Conservation (phyloP, 2,113 vertebrate genomes). For the Trachemys scripta region DNA sequence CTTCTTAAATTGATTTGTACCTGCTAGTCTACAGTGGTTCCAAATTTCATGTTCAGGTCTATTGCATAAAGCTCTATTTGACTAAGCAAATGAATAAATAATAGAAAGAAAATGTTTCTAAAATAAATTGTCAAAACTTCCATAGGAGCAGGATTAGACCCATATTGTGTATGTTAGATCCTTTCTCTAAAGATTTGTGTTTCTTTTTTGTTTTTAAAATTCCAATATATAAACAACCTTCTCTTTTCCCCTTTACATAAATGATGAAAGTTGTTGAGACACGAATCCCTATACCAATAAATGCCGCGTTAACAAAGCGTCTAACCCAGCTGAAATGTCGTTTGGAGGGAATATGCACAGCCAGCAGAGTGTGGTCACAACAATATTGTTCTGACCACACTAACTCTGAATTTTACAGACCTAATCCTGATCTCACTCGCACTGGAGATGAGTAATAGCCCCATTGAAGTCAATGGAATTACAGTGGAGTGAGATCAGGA, state of each 20-base stretch:
- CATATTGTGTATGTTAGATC: background rate
- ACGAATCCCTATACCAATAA: background rate
- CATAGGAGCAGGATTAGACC: background rate
- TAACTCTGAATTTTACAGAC: background rate
- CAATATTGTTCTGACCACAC: background rate
- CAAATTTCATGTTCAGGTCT: background rate
- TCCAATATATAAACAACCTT: background rate
- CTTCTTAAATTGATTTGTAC: too few relatives aligned
- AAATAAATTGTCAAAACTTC: background rate
- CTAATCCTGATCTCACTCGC: background rate
- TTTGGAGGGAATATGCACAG: background rate
- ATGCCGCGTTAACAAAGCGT: background rate
- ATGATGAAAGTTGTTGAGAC: background rate
- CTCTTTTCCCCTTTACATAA: background rate
- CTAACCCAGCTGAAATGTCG: background rate
- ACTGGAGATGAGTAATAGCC: background rate
- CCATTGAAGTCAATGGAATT: rapidly evolving
- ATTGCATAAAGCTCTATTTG: background rate
- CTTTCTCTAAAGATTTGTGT: rapidly evolving
- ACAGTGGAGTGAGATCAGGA: background rate
- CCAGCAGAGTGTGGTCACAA: rapidly evolving
- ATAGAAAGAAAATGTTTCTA: background rate
- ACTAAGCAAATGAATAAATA: background rate
- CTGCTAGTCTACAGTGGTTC: background rate
- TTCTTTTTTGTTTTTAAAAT: background rate